Base-by-base conservation (phyloP, 2,113 vertebrate genomes). In the Plectropomus leopardus region DNA sequence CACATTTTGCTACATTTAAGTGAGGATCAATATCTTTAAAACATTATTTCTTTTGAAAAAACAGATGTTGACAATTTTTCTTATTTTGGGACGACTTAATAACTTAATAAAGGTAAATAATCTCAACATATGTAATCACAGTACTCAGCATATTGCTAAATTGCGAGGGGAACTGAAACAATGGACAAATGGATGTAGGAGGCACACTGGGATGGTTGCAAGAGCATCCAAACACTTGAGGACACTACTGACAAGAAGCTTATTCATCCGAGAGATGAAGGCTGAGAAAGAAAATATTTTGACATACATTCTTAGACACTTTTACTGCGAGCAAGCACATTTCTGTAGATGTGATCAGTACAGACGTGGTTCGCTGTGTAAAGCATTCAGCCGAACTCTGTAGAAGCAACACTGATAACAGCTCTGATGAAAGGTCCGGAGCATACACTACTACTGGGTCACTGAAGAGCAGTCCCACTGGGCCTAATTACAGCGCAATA, bases 401-500 rank as follows among this genome's bases (percentile, higher is more conserved):
- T 16, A 32, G 21, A 50, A 36, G n/a, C 57, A 36, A 36, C 32
- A 42, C 8, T 58, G 17, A 30, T 48, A 57, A 34, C 48, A 65
- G 50, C 40, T 51, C 40, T 44, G 23, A 4, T 69, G 47, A 47
- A 36, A 69, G 44, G 60, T 73, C 30, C 5, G 19, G n/a, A 24
- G 21, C 14, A 34, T 60, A 54, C 14, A 61, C 30, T 45, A 48
- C 50, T 32, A 30, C 30, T 55, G 19, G 65, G 55, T 59, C 28
- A 50, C 21, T 58, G 36, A 61, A 60, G 54, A 32, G 44, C 6
- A 15, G 28, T 50, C 42, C 72, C 55, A 54, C 28, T 64, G 65
- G 50, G 26, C 42, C 63, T 67, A 34, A 73, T 83, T 78, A 72
- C 13, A 47, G 26, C 45, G 7, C 21, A 16, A 47, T 24, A n/a